These are phyloP conservation scores for Megaceryle maxima DNA, from an alignment of 2,113 vertebrate species.

Conservation along the genomic window DNA sequence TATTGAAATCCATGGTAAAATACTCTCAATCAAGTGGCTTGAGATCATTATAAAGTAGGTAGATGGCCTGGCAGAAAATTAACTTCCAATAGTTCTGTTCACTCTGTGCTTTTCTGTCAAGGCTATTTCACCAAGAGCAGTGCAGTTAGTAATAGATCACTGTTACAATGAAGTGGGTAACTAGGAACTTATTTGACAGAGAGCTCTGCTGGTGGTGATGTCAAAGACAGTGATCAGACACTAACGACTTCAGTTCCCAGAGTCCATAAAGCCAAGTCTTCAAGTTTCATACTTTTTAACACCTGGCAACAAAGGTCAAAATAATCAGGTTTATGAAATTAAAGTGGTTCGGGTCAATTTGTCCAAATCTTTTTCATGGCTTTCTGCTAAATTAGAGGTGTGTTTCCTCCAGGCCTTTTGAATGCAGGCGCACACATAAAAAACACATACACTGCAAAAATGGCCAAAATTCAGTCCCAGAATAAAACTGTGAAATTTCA, in stretches of 20 bases:
- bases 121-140: not conserved
- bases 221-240: not conserved
- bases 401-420: constrained; percentile 22
- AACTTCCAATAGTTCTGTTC: not conserved
- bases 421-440: not conserved
- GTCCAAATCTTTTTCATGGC: not conserved
- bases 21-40: not conserved
- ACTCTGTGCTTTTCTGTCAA: not conserved
- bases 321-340: not conserved
- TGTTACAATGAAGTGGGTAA: not conserved
- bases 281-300: not conserved
- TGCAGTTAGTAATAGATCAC: not conserved
- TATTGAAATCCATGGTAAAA: not conserved
- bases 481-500: constrained; percentile 71
- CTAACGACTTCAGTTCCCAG: not conserved
- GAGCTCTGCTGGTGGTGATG: not conserved
- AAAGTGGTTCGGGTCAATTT: not conserved
- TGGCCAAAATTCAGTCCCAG: constrained; percentile 65
- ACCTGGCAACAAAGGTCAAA: not conserved
- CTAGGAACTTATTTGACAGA: not conserved
- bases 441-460: constrained; percentile 52
- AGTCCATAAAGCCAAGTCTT: not conserved
- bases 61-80: not conserved
- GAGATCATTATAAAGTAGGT: not conserved
- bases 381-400: constrained; percentile 19